These are phyloP conservation scores for Dyspetes luteomarginatus DNA, from an alignment of 2,888 invertebrate species.

Conservation along the genomic window DNA sequence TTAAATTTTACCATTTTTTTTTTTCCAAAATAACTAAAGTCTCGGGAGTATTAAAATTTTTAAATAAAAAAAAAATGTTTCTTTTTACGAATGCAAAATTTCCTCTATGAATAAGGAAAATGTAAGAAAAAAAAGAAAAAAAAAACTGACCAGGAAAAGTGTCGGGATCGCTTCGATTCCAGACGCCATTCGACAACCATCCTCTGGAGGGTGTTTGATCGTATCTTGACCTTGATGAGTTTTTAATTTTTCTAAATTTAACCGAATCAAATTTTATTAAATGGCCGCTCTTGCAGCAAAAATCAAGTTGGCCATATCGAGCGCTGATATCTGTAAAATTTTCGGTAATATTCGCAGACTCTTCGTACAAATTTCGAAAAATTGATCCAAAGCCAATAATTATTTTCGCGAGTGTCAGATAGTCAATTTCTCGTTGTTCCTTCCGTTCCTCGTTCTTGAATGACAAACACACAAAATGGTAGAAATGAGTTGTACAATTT, in stretches of 20 bases:
- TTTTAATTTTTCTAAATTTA: slow-evolving; percentile 52
- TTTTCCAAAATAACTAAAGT: too few relatives aligned
- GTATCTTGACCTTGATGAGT: not conserved
- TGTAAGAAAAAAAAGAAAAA: not conserved
- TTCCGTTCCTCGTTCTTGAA: slow-evolving; percentile 59
- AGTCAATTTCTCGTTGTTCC: slow-evolving; percentile 13
- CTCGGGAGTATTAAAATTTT: too few relatives aligned
- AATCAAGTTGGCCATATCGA: slow-evolving; percentile 68
- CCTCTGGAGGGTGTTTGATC: slow-evolving; percentile 22
- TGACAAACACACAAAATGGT: slow-evolving; percentile 30
- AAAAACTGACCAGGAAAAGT: slow-evolving; percentile 72
- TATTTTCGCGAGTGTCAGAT: slow-evolving; percentile 53
- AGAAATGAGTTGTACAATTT: slow-evolving; percentile 26
- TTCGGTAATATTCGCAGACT: slow-evolving; percentile 46
- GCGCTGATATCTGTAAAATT: slow-evolving; percentile 49
- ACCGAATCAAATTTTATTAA: slow-evolving; percentile 59
- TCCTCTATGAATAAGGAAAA: too few relatives aligned
- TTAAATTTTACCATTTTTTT: slow-evolving; percentile 17
- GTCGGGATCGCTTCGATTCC: slow-evolving; percentile 73
- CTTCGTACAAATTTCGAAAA: slow-evolving; percentile 60
- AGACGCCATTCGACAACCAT: slow-evolving; percentile 75
- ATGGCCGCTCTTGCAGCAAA: slow-evolving; percentile 49
- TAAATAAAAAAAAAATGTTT: too few relatives aligned
- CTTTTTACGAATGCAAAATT: too few relatives aligned
- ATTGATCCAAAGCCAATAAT: slow-evolving; percentile 54